Percentiles rank a stretch among this genome's conserved stretches.
These are phyloP conservation scores for Drosophila sechellia DNA, from an alignment of 1,140 invertebrate genomes.

Conservation along the genomic window DNA sequence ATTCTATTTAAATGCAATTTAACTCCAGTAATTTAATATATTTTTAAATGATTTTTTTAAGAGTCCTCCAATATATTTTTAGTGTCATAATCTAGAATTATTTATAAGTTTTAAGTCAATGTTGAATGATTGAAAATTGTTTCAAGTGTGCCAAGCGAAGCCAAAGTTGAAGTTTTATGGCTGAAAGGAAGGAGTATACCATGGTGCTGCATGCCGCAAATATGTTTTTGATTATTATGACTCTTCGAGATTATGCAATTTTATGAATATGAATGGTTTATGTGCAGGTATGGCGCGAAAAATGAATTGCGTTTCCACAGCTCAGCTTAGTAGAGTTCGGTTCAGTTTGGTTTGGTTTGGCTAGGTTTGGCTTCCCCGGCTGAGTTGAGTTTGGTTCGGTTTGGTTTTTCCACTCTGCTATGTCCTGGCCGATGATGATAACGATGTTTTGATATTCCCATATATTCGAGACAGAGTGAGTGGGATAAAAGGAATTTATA, in stretches of 20 bases:
- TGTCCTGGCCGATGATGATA: conserved; percentile 36
- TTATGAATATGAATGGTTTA: conserved; percentile 79
- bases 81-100: no score
- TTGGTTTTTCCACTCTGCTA: neutral
- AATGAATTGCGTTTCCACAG: conserved; percentile 56
- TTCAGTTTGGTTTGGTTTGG: neutral
- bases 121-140: neutral
- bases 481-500: conserved; percentile 58
- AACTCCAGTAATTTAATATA: neutral
- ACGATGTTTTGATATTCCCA: conserved; percentile 46
- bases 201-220: conserved; percentile 67
- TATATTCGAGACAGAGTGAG: conserved; percentile 21
- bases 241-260: conserved; percentile 84
- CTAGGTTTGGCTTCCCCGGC: neutral
- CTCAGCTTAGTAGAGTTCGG: conserved; percentile 22
- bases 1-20: no score
- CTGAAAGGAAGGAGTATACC: conserved; percentile 35
- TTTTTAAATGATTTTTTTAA: no score
- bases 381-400: neutral
- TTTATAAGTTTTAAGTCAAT: no score
- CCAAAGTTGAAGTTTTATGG: conserved; percentile 78
- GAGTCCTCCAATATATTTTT: no score
- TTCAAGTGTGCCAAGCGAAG: conserved; percentile 24
- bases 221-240: conserved; percentile 84
- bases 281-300: conserved; percentile 58